Evolutionary conservation across 2,888 invertebrate genomes (phyloP).

Genomic region (Bombyx huttoni): DNA sequence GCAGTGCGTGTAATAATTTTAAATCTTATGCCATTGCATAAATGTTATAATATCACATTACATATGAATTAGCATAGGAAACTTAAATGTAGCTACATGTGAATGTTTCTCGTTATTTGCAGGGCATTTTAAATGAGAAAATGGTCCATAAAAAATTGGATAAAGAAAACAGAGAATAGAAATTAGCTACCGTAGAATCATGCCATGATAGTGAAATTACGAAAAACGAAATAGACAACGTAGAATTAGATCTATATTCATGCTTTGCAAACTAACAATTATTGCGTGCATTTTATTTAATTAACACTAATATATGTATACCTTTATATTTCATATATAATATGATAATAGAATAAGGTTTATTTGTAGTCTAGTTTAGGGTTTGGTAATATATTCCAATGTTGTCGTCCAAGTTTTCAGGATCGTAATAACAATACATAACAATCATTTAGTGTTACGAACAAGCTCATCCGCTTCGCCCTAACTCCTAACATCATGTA

Average conservation of each 20-base stretch:
- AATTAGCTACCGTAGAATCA: constrained; percentile 1
- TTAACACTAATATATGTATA: constrained; percentile 7
- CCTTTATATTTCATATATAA: neutral
- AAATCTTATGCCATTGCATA: no score
- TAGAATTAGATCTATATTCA: constrained; percentile 14
- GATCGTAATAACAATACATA: constrained; percentile 38
- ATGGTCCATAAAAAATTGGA: constrained; percentile 3
- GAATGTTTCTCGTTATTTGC: constrained; percentile 35
- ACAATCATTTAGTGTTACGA: constrained; percentile 31
- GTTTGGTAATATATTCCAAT: neutral
- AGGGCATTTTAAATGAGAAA: constrained; percentile 56
- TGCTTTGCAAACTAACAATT: constrained; percentile 46
- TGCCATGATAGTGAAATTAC: constrained; percentile 7
- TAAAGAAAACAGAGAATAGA: neutral
- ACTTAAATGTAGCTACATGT: constrained; percentile 4
- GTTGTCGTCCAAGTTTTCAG: constrained; percentile 10
- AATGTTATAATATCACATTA: no score
- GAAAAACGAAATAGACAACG: constrained; percentile 10
- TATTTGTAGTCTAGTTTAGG: constrained; percentile 5
- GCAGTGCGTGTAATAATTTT: no score
- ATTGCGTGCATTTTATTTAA: constrained; percentile 5
- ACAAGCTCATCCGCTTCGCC: constrained; percentile 68
- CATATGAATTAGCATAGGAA: no score
- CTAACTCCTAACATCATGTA: constrained; percentile 57
- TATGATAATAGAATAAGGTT: constrained; percentile 4